Percentiles rank a stretch among this genome's conserved stretches.
Evolutionary conservation across 2,113 vertebrate species (phyloP).

Genomic region (Girardinichthys multiradiatus): DNA sequence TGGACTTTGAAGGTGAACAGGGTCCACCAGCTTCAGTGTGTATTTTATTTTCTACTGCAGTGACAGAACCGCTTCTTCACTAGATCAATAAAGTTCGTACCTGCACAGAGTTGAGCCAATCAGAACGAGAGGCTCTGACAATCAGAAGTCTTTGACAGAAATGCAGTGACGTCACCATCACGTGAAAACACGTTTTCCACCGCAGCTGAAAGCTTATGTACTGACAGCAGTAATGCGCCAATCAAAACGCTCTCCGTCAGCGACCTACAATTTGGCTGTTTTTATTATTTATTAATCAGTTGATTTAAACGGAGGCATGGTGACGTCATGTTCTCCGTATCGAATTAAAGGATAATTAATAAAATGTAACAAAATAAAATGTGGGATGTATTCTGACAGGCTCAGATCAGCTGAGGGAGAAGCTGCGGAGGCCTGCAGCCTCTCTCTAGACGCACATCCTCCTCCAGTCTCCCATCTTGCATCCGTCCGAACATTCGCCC

Average conservation of each 20-base stretch:
- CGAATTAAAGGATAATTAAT: neutral
- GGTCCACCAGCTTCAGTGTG: no score
- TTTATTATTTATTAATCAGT: neutral
- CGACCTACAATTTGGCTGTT: neutral
- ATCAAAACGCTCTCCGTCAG: neutral
- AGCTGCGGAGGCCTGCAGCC: slow-evolving; percentile 30
- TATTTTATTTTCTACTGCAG: no score
- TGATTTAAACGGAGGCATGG: neutral
- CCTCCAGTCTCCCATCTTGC: neutral
- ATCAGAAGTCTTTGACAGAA: neutral
- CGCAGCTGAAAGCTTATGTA: slow-evolving; percentile 28
- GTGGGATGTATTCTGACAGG: neutral
- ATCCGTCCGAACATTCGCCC: neutral
- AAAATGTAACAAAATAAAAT: neutral
- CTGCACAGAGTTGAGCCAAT: neutral
- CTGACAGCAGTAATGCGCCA: slow-evolving; percentile 14
- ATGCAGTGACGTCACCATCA: neutral
- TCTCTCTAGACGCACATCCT: slow-evolving; percentile 5
- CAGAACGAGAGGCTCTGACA: neutral
- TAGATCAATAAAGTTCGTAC: neutral
- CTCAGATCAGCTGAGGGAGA: neutral
- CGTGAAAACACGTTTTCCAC: neutral
- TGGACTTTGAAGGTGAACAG: no score
- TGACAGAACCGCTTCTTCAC: neutral
- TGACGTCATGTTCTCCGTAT: slow-evolving; percentile 15